A percentile compares a stretch with the other conserved stretches of the same genome.
These are phyloP conservation scores for Tridacna gigas DNA, from an alignment of 2,888 invertebrate genomes.

Conservation along the genomic window DNA sequence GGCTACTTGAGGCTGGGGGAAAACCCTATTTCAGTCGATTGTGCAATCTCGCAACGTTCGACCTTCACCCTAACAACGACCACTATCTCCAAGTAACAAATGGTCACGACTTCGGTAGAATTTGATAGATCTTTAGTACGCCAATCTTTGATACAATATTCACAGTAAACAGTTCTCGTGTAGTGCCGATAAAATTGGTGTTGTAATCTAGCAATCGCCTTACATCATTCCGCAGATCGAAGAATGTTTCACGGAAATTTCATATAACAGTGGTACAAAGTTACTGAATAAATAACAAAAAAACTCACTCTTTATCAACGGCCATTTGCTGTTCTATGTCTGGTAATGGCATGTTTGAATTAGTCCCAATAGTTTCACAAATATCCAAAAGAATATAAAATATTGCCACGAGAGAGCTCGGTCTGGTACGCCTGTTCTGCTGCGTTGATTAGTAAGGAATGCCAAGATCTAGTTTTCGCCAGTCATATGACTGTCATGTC, in stretches of 20 bases:
- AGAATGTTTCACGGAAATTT: too few relatives aligned
- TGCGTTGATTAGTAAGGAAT: constrained; percentile 23
- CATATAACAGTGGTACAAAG: too few relatives aligned
- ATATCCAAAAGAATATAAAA: background rate
- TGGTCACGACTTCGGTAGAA: background rate
- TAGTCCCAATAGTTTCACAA: constrained; percentile 37
- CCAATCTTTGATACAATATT: too few relatives aligned
- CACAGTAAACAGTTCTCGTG: too few relatives aligned
- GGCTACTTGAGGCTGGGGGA: background rate
- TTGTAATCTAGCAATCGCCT: too few relatives aligned
- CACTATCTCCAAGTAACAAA: background rate
- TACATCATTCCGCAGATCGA: too few relatives aligned
- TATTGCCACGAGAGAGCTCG: background rate
- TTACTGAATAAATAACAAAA: too few relatives aligned
- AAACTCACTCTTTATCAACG: constrained; percentile 53
- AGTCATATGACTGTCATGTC: constrained; percentile 30
- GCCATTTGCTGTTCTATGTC: constrained; percentile 55
- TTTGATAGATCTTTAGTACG: too few relatives aligned
- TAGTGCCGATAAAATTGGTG: too few relatives aligned
- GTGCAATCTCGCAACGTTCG: constrained; percentile 45
- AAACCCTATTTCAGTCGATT: constrained; percentile 36
- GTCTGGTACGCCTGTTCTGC: constrained; percentile 19
- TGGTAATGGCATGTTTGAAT: constrained; percentile 57
- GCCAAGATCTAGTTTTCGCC: background rate
- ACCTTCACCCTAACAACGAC: constrained; percentile 42